Conservation (phyloP, 1,140 invertebrate genomes). For the Arctopsyche grandis region DNA sequence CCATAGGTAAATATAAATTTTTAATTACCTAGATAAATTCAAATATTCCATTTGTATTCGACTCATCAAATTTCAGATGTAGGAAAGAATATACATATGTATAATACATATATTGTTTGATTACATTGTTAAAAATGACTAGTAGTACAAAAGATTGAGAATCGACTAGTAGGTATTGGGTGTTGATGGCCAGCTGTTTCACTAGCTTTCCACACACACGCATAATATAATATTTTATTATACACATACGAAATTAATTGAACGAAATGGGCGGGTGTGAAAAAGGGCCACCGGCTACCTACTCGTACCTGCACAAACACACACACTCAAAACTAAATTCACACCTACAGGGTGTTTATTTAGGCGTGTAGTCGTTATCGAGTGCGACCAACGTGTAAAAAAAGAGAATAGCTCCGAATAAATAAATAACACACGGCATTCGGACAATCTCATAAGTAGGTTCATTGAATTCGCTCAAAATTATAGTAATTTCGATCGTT, state of each 20-base stretch:
- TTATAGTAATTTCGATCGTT: constrained; percentile 29
- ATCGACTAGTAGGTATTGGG: no score
- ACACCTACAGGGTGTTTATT: constrained; percentile 32
- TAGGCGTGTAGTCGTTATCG: constrained; percentile 26
- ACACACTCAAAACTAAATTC: no score
- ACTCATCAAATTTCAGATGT: no score
- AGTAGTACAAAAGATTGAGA: no score
- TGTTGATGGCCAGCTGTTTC: constrained; percentile 13
- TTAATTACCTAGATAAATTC: no score
- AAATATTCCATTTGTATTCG: no score
- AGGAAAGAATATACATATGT: no score
- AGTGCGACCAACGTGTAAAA: not conserved
- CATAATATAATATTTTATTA: not conserved
- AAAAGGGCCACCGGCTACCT: constrained; percentile 24
- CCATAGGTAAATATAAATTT: no score
- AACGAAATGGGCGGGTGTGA: constrained; percentile 30
- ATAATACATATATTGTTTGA: no score
- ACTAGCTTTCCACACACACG: not conserved
- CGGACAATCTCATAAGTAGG: constrained; percentile 30
- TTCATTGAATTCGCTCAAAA: constrained; percentile 29
- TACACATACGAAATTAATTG: constrained; percentile 14
- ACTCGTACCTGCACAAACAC: no score
- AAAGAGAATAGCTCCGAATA: not conserved
- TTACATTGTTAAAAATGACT: no score
- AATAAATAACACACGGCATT: constrained; percentile 7